Evolutionary conservation across 2,888 invertebrate species (phyloP).

Genomic region (Epiblema foenella): DNA sequence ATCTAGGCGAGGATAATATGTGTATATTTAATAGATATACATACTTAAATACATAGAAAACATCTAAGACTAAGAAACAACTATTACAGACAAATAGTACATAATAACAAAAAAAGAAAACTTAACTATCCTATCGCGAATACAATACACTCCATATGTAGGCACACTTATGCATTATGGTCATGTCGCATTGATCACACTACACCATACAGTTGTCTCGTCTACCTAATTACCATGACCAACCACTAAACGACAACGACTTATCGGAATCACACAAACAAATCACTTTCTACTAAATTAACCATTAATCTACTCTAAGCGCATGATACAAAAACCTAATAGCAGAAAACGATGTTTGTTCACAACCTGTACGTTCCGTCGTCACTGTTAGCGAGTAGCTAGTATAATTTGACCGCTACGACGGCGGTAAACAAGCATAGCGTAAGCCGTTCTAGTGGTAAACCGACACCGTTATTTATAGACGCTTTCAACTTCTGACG

Average conservation of each 20-base stretch:
- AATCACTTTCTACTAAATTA: slow-evolving; percentile 21
- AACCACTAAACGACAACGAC: slow-evolving; percentile 8
- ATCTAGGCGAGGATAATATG: too few relatives aligned
- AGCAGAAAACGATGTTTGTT: background rate
- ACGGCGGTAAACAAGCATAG: background rate
- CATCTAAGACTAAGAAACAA: too few relatives aligned
- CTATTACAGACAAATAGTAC: too few relatives aligned
- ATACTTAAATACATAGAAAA: too few relatives aligned
- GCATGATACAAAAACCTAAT: slow-evolving; percentile 6
- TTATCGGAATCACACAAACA: slow-evolving; percentile 16
- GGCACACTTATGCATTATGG: too few relatives aligned
- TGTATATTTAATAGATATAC: too few relatives aligned
- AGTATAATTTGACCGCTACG: background rate
- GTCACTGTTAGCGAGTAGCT: background rate
- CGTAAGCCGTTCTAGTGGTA: background rate
- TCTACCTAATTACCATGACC: background rate
- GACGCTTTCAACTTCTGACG: background rate
- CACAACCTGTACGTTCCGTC: background rate
- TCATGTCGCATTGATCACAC: too few relatives aligned
- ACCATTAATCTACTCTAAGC: slow-evolving; percentile 15
- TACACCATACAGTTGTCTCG: background rate
- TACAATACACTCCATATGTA: too few relatives aligned
- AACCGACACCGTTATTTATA: background rate
- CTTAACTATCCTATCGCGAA: too few relatives aligned
- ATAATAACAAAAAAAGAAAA: too few relatives aligned